Base-by-base conservation (phyloP, 2,888 invertebrate genomes). In the Thereva nobilitata region DNA sequence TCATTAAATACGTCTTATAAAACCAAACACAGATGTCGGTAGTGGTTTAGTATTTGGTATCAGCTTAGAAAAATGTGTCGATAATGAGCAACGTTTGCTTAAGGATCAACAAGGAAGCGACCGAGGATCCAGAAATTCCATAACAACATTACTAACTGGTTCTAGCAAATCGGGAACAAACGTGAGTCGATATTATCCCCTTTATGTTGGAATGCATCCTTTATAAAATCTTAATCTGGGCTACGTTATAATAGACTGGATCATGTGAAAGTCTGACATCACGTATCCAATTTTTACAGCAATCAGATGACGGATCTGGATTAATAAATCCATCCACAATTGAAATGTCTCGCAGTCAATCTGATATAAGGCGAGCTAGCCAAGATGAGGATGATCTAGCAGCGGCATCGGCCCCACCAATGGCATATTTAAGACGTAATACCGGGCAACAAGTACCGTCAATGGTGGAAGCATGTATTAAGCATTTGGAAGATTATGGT, bases 31-130 rank as follows among this genome's bases (percentile, higher is more conserved):
- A 8, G 38, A 12, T 37, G 50, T 50, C 9, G 10, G 12, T 12
- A 42, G 83, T 71, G 89, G 92, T 66, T 83, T 90, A 73, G 91
- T 93, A 66, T 96, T 96, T 76, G 95, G 95, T 6, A 88, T 94
- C 71, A 89, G 94, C 1, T 82, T 96, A 72, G 84, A 88, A 63
- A 91, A 91, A 76, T 95, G 95, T 77, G 86, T 95, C 73, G 89
- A 91, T 76, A 90, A 92, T 73, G 95, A 95, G 80, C 71, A 72
- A 41, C 75, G 75, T 55, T 55, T 61, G 2, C 55, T 50, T 35
- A 59, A 52, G n/a, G 45, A 64, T 35, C 8, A 40, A 9, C 5
- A 10, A 23, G 23, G 41, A 6, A 68, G 72, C 3, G 74, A 75
- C 40, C 66, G 74, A 37, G 87, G 87, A 37, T 90, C 91, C 66